These are phyloP conservation scores for Hippoglossus hippoglossus DNA, from an alignment of 2,797 vertebrate genomes.

Conservation along the genomic window DNA sequence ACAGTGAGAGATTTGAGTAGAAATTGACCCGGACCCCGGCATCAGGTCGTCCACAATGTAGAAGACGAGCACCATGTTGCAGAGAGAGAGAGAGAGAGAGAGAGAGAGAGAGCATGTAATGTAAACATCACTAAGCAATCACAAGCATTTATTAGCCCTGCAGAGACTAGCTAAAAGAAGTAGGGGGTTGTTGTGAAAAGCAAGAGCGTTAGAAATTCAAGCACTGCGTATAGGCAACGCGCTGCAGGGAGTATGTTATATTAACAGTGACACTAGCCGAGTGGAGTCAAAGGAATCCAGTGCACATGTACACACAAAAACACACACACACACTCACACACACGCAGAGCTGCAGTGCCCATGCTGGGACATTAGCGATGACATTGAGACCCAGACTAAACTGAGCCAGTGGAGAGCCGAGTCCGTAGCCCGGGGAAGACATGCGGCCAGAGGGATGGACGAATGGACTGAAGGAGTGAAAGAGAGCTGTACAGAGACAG, in stretches of 20 bases:
- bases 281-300: constrained; percentile 73
- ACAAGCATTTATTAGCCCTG: constrained; percentile 61
- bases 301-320: constrained; percentile 51
- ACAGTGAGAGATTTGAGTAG: constrained; percentile 47
- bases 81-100: constrained; percentile 23
- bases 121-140: constrained; percentile 68
- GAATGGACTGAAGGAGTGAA: constrained; percentile 46
- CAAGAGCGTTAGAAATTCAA: constrained; percentile 75
- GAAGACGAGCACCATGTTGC: constrained; percentile 43
- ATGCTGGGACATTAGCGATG: constrained; percentile 74
- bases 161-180: constrained; percentile 45
- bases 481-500: constrained; percentile 59
- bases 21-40: constrained; percentile 66
- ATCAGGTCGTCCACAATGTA: constrained; percentile 43
- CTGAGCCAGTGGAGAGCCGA: constrained; percentile 49
- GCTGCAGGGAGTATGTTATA: constrained; percentile 76
- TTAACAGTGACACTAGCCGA: constrained; percentile 79
- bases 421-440: constrained; percentile 45
- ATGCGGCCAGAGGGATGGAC: constrained; percentile 48
- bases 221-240: constrained; percentile 69
- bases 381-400: constrained; percentile 77
- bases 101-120: constrained; percentile 42
- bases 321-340: constrained; percentile 18
- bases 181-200: not conserved
- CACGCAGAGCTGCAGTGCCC: constrained; percentile 66